Evolutionary conservation across 2,888 invertebrate species (phyloP).

Genomic region (Himalopsyche japonica): DNA sequence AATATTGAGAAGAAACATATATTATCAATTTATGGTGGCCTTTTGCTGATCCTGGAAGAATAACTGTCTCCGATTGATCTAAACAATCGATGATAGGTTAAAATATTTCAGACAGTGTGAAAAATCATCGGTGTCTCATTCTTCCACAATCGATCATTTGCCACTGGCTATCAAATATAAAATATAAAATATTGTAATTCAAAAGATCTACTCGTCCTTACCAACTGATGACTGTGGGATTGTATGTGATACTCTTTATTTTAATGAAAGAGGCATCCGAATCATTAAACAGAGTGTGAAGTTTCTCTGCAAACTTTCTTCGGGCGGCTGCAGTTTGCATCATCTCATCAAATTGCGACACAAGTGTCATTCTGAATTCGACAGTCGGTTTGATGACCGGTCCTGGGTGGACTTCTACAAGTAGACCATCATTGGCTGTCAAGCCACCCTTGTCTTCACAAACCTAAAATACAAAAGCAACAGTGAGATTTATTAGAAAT

Average conservation of each 20-base stretch:
- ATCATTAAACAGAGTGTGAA: slow-evolving; percentile 79
- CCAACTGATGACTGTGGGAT: slow-evolving; percentile 74
- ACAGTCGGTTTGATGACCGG: slow-evolving; percentile 69
- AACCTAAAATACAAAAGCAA: slow-evolving; percentile 50
- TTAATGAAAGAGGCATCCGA: slow-evolving; percentile 72
- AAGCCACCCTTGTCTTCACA: slow-evolving; percentile 75
- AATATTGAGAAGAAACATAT: too few relatives aligned
- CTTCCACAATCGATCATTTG: too few relatives aligned
- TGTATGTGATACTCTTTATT: slow-evolving; percentile 69
- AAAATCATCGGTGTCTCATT: too few relatives aligned
- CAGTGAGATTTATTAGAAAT: background rate
- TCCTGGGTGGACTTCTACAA: slow-evolving; percentile 72
- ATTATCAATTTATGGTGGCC: background rate
- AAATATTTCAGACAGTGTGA: too few relatives aligned
- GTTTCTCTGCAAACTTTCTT: slow-evolving; percentile 78
- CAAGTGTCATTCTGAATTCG: slow-evolving; percentile 80
- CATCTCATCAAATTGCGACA: slow-evolving; percentile 69
- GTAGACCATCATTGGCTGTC: slow-evolving; percentile 77
- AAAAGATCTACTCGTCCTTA: slow-evolving; percentile 42
- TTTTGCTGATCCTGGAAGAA: background rate
- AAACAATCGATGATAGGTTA: too few relatives aligned
- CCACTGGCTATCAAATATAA: too few relatives aligned
- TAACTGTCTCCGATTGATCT: too few relatives aligned
- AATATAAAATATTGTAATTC: background rate
- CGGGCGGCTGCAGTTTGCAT: slow-evolving; percentile 72